These are phyloP conservation scores for Dendrolimus punctatus DNA, from an alignment of 1,140 invertebrate genomes.

Conservation along the genomic window DNA sequence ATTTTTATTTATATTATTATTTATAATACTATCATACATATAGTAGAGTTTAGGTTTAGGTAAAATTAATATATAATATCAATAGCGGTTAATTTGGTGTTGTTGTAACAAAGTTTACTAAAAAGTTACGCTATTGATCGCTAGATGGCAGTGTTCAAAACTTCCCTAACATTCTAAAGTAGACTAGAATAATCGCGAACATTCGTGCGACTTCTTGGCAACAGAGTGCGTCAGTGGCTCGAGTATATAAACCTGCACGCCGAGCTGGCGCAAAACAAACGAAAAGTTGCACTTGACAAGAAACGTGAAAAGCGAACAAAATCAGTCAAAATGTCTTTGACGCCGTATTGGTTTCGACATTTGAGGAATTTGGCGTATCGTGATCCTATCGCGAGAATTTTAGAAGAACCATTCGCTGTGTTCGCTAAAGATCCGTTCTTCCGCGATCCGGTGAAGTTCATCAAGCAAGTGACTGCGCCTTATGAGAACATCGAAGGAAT, in stretches of 20 bases:
- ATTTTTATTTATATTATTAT: too few species aligned
- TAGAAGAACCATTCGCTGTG: constrained; percentile 48
- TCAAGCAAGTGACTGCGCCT: constrained; percentile 34
- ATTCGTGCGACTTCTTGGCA: constrained; percentile 29
- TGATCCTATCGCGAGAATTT: constrained; percentile 39
- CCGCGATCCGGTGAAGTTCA: constrained; percentile 49
- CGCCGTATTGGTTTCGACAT: constrained; percentile 62
- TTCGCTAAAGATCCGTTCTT: constrained; percentile 57
- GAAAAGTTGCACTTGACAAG: constrained; percentile 23
- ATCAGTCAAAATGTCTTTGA: constrained; percentile 51
- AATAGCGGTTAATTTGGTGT: too few species aligned
- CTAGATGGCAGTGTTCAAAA: constrained; percentile 27
- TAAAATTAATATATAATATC: too few species aligned
- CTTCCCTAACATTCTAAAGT: not conserved
- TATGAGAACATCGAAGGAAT: constrained; percentile 46
- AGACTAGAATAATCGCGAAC: constrained; percentile 38
- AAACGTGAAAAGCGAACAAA: constrained; percentile 18
- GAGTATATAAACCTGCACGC: constrained; percentile 39
- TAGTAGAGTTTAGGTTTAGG: too few species aligned
- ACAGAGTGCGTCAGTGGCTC: constrained; percentile 30
- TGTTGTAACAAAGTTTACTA: not conserved
- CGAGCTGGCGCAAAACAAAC: constrained; percentile 20
- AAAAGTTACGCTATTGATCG: constrained; percentile 11
- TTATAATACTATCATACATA: too few species aligned
- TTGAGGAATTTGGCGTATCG: constrained; percentile 47